phyloP scores from a whole-genome alignment of 2,113 vertebrate species.

The Chauna torquata region DNA sequence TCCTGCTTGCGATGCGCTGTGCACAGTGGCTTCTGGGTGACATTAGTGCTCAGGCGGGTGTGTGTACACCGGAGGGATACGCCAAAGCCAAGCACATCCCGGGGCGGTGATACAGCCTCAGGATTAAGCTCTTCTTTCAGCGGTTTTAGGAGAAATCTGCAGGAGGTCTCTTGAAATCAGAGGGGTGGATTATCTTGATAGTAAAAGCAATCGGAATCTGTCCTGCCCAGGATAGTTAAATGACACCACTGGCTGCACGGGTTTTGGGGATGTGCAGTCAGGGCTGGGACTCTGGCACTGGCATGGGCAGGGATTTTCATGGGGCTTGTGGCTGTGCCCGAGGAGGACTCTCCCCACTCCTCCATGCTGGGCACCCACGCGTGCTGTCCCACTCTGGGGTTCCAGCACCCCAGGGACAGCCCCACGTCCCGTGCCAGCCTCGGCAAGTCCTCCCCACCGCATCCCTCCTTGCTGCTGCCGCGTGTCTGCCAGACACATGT shows the following conservation, averaged over 20 bases:
- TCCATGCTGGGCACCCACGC: not conserved
- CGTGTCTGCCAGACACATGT: not conserved
- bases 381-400: not conserved
- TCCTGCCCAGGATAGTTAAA: not conserved
- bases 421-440: rapidly evolving
- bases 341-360: not conserved
- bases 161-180: slow-evolving; percentile 46
- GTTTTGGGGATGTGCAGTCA: not conserved
- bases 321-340: not conserved
- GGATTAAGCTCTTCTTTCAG: not conserved
- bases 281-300: not conserved
- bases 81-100: rapidly evolving
- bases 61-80: not conserved
- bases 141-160: not conserved
- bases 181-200: not conserved
- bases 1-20: not conserved
- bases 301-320: rapidly evolving
- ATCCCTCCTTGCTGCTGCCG: not conserved
- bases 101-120: not conserved
- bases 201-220: not conserved
- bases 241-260: not conserved
- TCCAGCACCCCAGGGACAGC: not conserved
- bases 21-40: not conserved
- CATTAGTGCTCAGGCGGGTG: not conserved
- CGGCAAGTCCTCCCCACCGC: rapidly evolving